Conservation (phyloP, 2,888 invertebrate species). For the Dryobota labecula region DNA sequence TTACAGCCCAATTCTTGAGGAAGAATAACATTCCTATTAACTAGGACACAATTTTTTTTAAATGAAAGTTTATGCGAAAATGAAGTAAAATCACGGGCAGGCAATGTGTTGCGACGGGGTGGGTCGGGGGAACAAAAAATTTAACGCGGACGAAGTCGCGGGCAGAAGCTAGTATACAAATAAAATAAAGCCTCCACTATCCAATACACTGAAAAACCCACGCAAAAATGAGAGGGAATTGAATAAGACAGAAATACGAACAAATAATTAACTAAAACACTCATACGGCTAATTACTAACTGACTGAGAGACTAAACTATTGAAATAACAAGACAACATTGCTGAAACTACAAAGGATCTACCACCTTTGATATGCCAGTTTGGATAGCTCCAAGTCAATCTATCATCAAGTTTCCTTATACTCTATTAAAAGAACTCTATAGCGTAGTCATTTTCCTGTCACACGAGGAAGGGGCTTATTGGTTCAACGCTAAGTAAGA, state of each 20-base stretch:
- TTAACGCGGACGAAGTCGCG: too few species aligned
- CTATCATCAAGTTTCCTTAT: constrained; percentile 34
- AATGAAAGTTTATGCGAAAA: too few species aligned
- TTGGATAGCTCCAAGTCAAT: constrained; percentile 29
- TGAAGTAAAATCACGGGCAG: too few species aligned
- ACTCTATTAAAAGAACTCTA: constrained; percentile 27
- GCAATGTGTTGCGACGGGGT: too few species aligned
- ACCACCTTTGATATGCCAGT: constrained; percentile 26
- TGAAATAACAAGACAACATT: constrained; percentile 24
- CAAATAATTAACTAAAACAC: constrained; percentile 14
- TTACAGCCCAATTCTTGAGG: too few species aligned
- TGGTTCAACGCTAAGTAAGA: constrained; percentile 31
- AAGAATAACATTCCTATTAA: too few species aligned
- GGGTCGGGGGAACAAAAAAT: too few species aligned
- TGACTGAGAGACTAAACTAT: not conserved
- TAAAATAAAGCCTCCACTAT: not conserved
- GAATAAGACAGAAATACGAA: not conserved
- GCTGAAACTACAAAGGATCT: constrained; percentile 37
- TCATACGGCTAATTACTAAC: constrained; percentile 14
- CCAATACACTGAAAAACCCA: not conserved
- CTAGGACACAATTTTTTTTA: too few species aligned
- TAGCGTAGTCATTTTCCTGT: constrained; percentile 15
- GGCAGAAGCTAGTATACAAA: too few species aligned
- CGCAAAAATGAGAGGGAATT: not conserved
- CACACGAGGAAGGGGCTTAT: constrained; percentile 37